These are phyloP conservation scores for Scleropages formosus DNA, from an alignment of 2,797 vertebrate genomes.

Conservation along the genomic window DNA sequence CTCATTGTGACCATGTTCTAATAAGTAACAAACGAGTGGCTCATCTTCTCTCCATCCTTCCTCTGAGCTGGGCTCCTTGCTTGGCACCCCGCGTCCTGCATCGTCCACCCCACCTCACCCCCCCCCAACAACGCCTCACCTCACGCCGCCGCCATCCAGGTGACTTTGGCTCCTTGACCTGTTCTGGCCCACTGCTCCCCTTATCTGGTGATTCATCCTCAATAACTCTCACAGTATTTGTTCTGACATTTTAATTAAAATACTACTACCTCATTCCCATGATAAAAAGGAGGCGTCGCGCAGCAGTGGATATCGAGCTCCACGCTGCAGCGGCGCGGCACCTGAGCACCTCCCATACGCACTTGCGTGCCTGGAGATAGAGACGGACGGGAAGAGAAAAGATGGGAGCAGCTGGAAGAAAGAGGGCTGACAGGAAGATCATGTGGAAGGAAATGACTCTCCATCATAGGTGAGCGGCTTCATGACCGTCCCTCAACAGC, in stretches of 20 bases:
- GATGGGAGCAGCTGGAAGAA: neutral
- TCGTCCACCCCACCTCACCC: constrained; percentile 16
- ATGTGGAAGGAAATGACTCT: neutral
- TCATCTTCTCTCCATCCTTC: neutral
- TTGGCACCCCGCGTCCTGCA: constrained; percentile 3
- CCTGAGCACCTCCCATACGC: constrained; percentile 60
- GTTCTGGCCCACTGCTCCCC: constrained; percentile 81
- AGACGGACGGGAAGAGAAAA: neutral
- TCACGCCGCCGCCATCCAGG: constrained; percentile 55
- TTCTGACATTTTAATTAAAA: constrained; percentile 94
- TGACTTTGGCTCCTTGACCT: constrained; percentile 86
- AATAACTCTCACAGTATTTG: constrained; percentile 85
- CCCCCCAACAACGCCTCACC: neutral
- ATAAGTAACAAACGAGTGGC: neutral
- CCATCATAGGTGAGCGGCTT: neutral
- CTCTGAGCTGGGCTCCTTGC: neutral
- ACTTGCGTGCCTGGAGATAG: neutral
- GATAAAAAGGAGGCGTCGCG: constrained; percentile 75
- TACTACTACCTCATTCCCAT: constrained; percentile 83
- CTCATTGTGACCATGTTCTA: neutral
- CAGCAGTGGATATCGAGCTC: constrained; percentile 70
- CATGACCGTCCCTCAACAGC: neutral
- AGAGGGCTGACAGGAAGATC: neutral
- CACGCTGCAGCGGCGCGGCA: constrained; percentile 68
- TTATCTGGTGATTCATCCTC: constrained; percentile 86